Evolutionary conservation across 2,113 vertebrate species (phyloP), one percentile per base, ranked within the genome.

Genomic region (Tauraco erythrolophus): DNA sequence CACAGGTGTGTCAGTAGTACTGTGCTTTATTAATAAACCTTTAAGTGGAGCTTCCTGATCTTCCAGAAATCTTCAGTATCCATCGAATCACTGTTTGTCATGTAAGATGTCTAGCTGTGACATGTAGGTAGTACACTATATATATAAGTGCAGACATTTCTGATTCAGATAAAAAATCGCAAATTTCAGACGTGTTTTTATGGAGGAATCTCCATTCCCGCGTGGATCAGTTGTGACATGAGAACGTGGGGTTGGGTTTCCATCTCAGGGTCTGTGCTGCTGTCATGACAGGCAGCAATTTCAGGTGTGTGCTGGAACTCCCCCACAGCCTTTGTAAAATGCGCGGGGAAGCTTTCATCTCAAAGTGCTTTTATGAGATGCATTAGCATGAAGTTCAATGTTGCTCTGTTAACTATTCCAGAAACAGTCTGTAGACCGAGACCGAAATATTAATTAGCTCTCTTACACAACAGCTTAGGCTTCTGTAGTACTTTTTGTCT

Each of bases 361-460:
- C 84, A 30, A 80, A 82, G 51, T 64, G 71, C 57, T 94, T 95
- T 92, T 54, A 71, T 68, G 61, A 92, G 62, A 39, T 54, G 6
- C 35, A 71, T 94, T 95, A 91, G 57, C 78, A 39, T 75, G 33
- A 88, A 89, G 58, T 91, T 92, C 60, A 45, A 0, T 51, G 54
- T 71, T 88, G 65, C 58, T 94, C 25, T 82, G 9, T 68, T 81
- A 87, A 84, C 58, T 84, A 25, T 87, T 94, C 76, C 92, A 94
- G 74, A 96, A 95, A 48, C n/a, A 41, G 53, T 54, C 57, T 79
- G 65, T 69, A 95, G 57, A 81, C 53, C 65, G 68, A 94, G 60
- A 83, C 37, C 84, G 60, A 93, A 95, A 70, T 81, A 88, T 81
- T 94, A 93, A 92, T 95, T 94, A 94, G n/a, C 19, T 4, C 35